Percentiles rank a stretch among this genome's conserved stretches.
These are phyloP conservation scores for Ceramica pisi DNA, from an alignment of 2,888 invertebrate genomes.

Conservation along the genomic window DNA sequence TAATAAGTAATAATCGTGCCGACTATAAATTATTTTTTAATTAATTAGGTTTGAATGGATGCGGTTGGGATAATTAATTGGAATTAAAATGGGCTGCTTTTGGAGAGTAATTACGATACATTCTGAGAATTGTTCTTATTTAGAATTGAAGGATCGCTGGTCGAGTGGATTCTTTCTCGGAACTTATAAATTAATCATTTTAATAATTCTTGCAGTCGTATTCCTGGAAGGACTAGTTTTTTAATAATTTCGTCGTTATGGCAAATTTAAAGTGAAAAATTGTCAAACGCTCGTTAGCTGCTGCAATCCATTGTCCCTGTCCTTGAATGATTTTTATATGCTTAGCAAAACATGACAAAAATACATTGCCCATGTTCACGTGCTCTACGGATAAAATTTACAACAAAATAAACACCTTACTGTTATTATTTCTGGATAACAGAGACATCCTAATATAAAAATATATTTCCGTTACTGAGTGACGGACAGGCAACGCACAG, in stretches of 20 bases:
- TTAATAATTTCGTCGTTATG: neutral
- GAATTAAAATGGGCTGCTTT: constrained; percentile 1
- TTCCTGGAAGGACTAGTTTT: neutral
- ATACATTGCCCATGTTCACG: too few species aligned
- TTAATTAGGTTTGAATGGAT: constrained; percentile 57
- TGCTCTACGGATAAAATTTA: too few species aligned
- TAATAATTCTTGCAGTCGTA: neutral
- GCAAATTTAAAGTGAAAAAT: neutral
- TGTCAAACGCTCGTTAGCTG: neutral
- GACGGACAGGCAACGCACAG: too few species aligned
- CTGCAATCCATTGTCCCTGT: too few species aligned
- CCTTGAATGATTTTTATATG: neutral
- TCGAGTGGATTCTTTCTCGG: neutral
- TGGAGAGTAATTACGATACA: constrained; percentile 2
- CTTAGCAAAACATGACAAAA: neutral
- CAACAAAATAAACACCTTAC: too few species aligned
- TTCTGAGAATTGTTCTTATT: neutral
- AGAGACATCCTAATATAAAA: too few species aligned
- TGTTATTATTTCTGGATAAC: too few species aligned
- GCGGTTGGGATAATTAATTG: constrained; percentile 40
- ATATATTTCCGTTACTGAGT: too few species aligned
- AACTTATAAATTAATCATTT: neutral
- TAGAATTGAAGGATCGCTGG: neutral
- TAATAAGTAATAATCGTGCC: constrained; percentile 54
- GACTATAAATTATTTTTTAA: constrained; percentile 59